Conservation (phyloP, 2,888 invertebrate genomes). For the Platycheirus albimanus region DNA sequence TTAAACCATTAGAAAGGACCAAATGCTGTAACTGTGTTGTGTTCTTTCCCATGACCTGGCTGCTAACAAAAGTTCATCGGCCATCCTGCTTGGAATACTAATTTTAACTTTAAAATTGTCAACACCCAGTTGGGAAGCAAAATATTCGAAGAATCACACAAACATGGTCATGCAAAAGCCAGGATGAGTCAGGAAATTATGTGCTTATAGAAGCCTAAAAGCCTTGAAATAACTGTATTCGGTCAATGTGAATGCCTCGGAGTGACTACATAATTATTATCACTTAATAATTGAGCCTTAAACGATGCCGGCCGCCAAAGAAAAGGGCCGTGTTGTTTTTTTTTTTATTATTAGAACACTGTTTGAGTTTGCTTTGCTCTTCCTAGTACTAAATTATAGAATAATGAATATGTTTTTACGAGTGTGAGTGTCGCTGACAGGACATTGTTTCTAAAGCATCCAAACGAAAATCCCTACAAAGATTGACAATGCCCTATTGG, state of each 20-base stretch:
- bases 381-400: neutral
- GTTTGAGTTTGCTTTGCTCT: slow-evolving; percentile 2
- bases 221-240: neutral
- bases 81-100: slow-evolving; percentile 21
- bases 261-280: neutral
- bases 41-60: too few species aligned
- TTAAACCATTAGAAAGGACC: neutral
- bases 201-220: neutral
- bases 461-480: neutral
- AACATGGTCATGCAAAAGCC: too few species aligned
- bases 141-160: neutral
- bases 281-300: neutral
- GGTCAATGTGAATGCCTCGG: neutral
- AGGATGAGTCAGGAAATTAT: too few species aligned
- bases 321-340: too few species aligned
- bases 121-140: neutral
- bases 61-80: neutral
- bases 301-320: neutral
- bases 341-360: too few species aligned
- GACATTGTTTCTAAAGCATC: neutral
- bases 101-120: slow-evolving; percentile 14
- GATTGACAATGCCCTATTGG: neutral
- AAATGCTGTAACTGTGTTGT: too few species aligned
- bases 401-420: too few species aligned
- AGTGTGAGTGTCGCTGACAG: neutral